Conservation (phyloP, 2,888 invertebrate species). For the Lottia scabra region DNA sequence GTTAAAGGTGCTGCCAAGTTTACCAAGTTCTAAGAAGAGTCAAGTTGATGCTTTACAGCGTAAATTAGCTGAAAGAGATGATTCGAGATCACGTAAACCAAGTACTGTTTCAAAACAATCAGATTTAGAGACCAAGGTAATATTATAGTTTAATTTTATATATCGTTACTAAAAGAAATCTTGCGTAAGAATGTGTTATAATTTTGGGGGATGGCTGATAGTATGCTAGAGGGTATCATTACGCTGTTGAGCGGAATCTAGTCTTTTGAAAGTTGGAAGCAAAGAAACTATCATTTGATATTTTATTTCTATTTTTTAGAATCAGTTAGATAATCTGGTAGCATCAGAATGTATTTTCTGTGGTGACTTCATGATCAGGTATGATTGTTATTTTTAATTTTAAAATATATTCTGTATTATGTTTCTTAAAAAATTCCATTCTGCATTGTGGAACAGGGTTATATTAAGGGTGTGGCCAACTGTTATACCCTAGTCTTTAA, state of each 20-base stretch:
- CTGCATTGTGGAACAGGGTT: too few relatives aligned
- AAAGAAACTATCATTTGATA: background rate
- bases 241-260: too few relatives aligned
- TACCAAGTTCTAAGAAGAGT: conserved; percentile 73
- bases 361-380: conserved; percentile 89
- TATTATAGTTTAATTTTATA: background rate
- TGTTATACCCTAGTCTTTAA: too few relatives aligned
- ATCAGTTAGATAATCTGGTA: conserved; percentile 88
- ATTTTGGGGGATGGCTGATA: too few relatives aligned
- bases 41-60: conserved; percentile 71
- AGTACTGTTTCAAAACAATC: background rate
- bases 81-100: conserved; percentile 16
- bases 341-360: conserved; percentile 94
- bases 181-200: too few relatives aligned
- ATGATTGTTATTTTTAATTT: conserved; percentile 22
- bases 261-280: too few relatives aligned
- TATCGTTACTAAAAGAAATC: too few relatives aligned
- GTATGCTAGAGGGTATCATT: too few relatives aligned
- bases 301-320: conserved; percentile 72
- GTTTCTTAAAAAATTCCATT: too few relatives aligned
- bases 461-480: too few relatives aligned
- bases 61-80: conserved; percentile 61
- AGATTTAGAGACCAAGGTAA: conserved; percentile 32
- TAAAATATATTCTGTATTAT: background rate
- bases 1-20: conserved; percentile 76